phyloP scores from a whole-genome alignment of 2,113 vertebrate species.

The Prinia subflava region DNA sequence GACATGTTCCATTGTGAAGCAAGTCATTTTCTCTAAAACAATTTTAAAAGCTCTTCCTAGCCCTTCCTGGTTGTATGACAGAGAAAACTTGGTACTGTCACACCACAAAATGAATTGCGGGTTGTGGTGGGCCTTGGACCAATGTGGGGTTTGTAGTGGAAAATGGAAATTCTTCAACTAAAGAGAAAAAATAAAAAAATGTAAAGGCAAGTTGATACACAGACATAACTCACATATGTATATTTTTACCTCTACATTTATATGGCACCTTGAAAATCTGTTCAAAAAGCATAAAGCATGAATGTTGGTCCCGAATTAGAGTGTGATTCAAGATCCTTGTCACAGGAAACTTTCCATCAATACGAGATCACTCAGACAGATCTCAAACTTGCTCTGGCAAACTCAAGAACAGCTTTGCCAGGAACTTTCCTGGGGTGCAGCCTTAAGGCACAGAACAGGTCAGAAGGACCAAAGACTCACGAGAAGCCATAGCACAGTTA shows the following conservation, averaged over 20 bases:
- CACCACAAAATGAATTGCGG: background rate
- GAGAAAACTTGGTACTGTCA: background rate
- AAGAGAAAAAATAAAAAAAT: background rate
- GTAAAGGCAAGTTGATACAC: background rate
- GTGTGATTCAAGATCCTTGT: background rate
- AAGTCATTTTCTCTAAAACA: background rate
- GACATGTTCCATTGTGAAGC: background rate
- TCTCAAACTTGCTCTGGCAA: background rate
- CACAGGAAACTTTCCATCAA: background rate
- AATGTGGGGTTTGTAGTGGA: background rate
- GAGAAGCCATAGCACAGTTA: background rate
- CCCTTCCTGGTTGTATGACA: background rate
- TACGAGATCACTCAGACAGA: background rate
- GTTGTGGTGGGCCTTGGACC: background rate
- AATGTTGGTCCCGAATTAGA: background rate
- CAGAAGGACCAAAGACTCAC: background rate
- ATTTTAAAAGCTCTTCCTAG: background rate
- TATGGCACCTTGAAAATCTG: background rate
- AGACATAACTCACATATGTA: background rate
- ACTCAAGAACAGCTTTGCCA: background rate
- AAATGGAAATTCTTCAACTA: background rate
- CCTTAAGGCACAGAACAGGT: background rate
- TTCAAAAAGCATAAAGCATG: background rate
- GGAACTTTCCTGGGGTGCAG: background rate
- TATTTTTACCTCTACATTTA: background rate